Base-by-base conservation (phyloP, 2,888 invertebrate genomes). In the Netelia fuscicornis region DNA sequence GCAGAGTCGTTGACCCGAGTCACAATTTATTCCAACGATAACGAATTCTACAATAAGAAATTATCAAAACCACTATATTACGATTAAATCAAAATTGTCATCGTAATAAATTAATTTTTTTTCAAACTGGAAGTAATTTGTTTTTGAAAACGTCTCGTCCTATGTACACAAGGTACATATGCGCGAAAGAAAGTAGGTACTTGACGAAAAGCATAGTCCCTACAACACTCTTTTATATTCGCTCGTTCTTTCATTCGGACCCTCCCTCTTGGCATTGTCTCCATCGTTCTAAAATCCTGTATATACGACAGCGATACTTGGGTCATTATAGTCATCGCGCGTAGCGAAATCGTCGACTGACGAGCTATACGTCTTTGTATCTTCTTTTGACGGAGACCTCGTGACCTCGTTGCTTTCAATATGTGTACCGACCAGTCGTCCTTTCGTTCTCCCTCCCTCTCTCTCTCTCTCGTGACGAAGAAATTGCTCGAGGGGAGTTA, bases 371-470 rank as follows among this genome's bases (percentile, higher is more conserved):
- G 30, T 62, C 37, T 64, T 6, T 71, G 17, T 48, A 48, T 58
- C 20, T 64, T 17, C 20, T 6, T 56, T 56, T 54, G 13, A n/a
- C 62, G 30, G 58, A 68, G 30, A 17, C 25, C 64, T 79, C 71
- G 65, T 79, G 79, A 79, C 79, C 79, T 72, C 64, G 13, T 71
- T 79, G 13, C 62, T 13, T 60, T 52, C 67, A 64, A 71, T 79
- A 42, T 64, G 17, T 58, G 5, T 10, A 52, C n/a, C 20, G 37
- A 37, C 37, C 37, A 37, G 37, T 37, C 8, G 37, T 5, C 8
- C 6, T 5, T 8, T 37, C 37, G 0, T 8, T 1, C 37, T 8
- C 25, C 17, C 17, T 56, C 13, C 30, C 48, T 11, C 2, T 62
- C 30, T 37, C 37, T 54, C 62, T 20, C 58, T 20, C 8, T 9